Conservation (phyloP, 2,888 invertebrate species). For the Sphaeridia pumilis region DNA sequence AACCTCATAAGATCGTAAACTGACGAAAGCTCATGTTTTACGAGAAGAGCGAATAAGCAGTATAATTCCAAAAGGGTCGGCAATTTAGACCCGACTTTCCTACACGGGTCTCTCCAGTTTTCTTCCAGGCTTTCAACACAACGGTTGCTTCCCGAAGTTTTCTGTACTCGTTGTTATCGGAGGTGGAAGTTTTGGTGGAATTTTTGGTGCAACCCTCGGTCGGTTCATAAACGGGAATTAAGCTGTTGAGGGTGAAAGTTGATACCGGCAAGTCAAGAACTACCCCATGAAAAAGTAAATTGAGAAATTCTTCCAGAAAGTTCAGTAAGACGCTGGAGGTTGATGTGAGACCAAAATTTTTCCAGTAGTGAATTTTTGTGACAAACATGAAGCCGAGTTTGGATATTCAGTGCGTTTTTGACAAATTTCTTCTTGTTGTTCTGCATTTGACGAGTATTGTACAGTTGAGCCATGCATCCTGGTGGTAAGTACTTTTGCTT, state of each 20-base stretch:
- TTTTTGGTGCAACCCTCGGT: no score
- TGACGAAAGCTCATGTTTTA: neutral
- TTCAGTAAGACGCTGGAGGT: no score
- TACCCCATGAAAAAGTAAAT: no score
- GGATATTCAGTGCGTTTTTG: neutral
- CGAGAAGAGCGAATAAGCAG: constrained; percentile 10
- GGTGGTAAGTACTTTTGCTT: constrained; percentile 26
- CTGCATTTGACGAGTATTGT: constrained; percentile 24
- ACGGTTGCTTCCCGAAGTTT: neutral
- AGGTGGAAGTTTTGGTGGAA: neutral
- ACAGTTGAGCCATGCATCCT: constrained; percentile 26
- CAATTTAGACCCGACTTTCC: constrained; percentile 19
- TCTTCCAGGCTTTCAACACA: constrained; percentile 9
- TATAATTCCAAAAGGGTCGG: constrained; percentile 17
- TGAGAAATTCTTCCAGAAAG: no score
- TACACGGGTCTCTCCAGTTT: constrained; percentile 20
- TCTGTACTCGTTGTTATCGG: neutral
- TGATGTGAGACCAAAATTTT: no score
- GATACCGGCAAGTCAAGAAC: no score
- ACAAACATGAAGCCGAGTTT: no score
- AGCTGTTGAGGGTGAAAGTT: no score
- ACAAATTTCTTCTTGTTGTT: constrained; percentile 23
- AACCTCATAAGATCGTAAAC: neutral
- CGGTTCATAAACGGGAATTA: no score
- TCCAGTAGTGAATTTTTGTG: no score